phyloP scores from a whole-genome alignment of 2,113 vertebrate species.

The Raja brachyura region DNA sequence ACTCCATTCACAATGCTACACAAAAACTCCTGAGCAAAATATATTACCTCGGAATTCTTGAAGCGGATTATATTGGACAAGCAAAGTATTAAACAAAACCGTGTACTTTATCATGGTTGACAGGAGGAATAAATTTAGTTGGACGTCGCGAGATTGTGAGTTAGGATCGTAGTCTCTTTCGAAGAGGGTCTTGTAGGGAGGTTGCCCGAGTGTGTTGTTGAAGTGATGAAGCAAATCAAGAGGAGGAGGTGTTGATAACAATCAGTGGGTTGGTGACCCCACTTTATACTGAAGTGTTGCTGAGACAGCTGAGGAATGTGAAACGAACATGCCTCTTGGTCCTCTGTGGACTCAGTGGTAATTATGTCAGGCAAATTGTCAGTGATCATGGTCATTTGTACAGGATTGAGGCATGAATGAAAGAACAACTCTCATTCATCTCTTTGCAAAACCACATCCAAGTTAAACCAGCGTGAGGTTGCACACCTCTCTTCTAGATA shows the following conservation, averaged over 20 bases:
- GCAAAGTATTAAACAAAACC: background rate
- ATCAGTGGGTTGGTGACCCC: slow-evolving; percentile 30
- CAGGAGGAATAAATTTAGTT: slow-evolving; percentile 9
- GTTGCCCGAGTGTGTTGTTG: slow-evolving; percentile 18
- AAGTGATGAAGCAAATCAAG: slow-evolving; percentile 15
- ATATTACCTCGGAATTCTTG: slow-evolving; percentile 10
- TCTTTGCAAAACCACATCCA: background rate
- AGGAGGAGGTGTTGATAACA: slow-evolving; percentile 32
- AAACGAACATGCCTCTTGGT: background rate
- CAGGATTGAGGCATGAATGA: background rate
- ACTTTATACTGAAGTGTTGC: slow-evolving; percentile 29
- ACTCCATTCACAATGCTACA: background rate
- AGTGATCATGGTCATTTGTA: background rate
- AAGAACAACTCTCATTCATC: background rate
- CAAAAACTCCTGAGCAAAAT: background rate
- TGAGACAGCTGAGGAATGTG: slow-evolving; percentile 11
- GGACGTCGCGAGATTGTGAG: slow-evolving; percentile 7
- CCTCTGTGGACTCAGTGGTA: background rate
- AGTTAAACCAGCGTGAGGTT: background rate
- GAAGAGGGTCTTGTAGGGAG: background rate
- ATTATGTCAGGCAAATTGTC: background rate
- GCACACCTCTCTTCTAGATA: background rate
- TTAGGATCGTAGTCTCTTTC: background rate
- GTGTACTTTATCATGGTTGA: background rate
- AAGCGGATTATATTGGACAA: background rate